Evolutionary conservation across 64 coral and sea anemone genomes (phyloP).

Genomic region (Anthopleura sola): DNA sequence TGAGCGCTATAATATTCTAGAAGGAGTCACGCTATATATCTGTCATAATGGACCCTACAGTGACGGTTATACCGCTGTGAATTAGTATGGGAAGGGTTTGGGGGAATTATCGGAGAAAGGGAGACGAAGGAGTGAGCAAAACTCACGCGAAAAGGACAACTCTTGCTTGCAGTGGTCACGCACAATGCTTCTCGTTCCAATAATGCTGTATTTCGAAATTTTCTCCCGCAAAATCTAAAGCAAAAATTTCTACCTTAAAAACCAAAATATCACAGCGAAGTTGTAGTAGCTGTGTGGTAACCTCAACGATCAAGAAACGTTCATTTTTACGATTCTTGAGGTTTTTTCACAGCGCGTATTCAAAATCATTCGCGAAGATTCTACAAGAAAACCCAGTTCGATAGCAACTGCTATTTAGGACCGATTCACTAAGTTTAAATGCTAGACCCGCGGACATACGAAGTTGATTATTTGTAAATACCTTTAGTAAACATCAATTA

Average conservation of each 20-base stretch:
- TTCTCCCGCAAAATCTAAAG: no score
- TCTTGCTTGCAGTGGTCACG: no score
- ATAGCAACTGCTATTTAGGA: background rate
- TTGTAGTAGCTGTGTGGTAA: background rate
- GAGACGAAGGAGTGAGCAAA: no score
- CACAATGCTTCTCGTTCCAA: no score
- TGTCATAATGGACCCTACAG: background rate
- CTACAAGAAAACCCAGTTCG: background rate
- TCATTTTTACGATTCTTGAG: background rate
- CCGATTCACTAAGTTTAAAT: background rate
- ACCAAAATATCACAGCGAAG: background rate
- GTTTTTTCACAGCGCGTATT: background rate
- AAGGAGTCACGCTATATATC: background rate
- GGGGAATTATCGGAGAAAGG: no score
- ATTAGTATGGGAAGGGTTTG: no score
- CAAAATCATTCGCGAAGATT: background rate
- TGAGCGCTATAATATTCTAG: background rate
- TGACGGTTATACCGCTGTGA: no score
- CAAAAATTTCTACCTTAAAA: no score
- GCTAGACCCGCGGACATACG: background rate
- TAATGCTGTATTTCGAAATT: no score
- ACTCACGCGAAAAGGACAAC: no score
- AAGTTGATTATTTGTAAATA: no score
- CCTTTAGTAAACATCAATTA: no score
- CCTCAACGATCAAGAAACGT: background rate